A percentile compares a stretch with the other conserved stretches of the same genome.
Conservation (phyloP, 2,888 invertebrate genomes). For the Mythimna impura region DNA sequence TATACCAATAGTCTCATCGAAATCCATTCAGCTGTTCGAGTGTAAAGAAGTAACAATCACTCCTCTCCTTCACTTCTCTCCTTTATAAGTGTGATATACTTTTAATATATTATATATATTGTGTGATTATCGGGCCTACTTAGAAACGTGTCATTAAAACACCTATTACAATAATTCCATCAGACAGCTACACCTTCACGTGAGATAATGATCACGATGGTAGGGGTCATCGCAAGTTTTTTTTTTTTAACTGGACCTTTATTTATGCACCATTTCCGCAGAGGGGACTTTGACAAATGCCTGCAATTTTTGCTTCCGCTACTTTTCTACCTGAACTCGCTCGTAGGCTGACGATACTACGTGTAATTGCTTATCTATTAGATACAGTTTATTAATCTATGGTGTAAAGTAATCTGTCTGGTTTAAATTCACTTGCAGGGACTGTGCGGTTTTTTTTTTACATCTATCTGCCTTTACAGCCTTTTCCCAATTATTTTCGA, state of each 20-base stretch:
- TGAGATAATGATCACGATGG: slow-evolving; percentile 54
- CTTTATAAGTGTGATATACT: too few relatives aligned
- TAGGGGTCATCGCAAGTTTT: slow-evolving; percentile 65
- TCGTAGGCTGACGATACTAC: slow-evolving; percentile 52
- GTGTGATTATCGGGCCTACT: too few relatives aligned
- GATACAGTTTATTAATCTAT: slow-evolving; percentile 37
- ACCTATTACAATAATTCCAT: not conserved
- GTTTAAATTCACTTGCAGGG: not conserved
- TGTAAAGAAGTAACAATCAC: too few relatives aligned
- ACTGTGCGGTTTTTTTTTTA: too few relatives aligned
- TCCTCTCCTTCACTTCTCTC: too few relatives aligned
- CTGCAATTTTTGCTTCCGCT: slow-evolving; percentile 85
- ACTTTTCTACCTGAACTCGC: slow-evolving; percentile 66
- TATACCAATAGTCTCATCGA: too few relatives aligned
- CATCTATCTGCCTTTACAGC: too few relatives aligned
- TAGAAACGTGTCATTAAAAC: too few relatives aligned
- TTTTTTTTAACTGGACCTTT: slow-evolving; percentile 82
- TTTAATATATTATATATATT: too few relatives aligned
- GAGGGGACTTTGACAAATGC: slow-evolving; percentile 88
- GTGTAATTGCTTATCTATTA: slow-evolving; percentile 58
- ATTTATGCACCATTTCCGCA: slow-evolving; percentile 88
- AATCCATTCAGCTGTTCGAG: too few relatives aligned
- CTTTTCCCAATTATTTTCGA: too few relatives aligned
- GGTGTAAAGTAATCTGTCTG: slow-evolving; percentile 1
- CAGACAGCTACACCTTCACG: slow-evolving; percentile 9